These are phyloP conservation scores for Nymphalis polychloros DNA, from an alignment of 2,888 invertebrate genomes.

Conservation along the genomic window DNA sequence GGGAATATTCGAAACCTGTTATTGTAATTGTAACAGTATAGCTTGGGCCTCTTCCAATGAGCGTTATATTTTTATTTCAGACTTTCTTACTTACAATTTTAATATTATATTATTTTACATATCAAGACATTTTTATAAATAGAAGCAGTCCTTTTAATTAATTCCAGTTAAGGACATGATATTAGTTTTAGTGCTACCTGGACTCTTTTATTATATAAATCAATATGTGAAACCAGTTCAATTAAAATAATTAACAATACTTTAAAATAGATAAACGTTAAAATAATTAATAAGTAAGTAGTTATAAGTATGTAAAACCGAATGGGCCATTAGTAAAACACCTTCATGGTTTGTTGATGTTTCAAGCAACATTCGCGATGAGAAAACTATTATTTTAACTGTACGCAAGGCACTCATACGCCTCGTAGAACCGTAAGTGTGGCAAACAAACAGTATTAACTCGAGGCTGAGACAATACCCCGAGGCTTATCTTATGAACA, in stretches of 20 bases:
- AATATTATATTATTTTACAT: background rate
- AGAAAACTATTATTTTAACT: conserved; percentile 11
- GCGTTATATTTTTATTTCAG: background rate
- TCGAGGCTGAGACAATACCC: conserved; percentile 43
- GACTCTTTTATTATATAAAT: no score
- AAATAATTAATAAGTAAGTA: background rate
- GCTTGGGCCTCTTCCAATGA: background rate
- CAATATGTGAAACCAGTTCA: no score
- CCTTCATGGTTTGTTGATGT: background rate
- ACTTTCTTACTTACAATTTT: background rate
- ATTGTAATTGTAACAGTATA: conserved; percentile 15
- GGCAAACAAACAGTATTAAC: conserved; percentile 43
- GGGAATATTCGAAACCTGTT: conserved; percentile 27
- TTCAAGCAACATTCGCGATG: background rate
- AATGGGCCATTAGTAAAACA: no score
- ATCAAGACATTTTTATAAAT: background rate
- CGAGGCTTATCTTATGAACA: conserved; percentile 42
- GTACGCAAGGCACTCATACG: background rate
- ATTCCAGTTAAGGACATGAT: background rate
- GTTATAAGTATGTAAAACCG: background rate
- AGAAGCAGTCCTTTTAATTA: background rate
- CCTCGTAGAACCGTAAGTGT: conserved; percentile 32
- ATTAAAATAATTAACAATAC: no score
- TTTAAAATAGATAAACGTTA: no score
- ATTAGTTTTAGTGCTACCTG: no score